These are phyloP conservation scores for Lepas anatifera DNA, from an alignment of 2,888 invertebrate species.

Conservation along the genomic window DNA sequence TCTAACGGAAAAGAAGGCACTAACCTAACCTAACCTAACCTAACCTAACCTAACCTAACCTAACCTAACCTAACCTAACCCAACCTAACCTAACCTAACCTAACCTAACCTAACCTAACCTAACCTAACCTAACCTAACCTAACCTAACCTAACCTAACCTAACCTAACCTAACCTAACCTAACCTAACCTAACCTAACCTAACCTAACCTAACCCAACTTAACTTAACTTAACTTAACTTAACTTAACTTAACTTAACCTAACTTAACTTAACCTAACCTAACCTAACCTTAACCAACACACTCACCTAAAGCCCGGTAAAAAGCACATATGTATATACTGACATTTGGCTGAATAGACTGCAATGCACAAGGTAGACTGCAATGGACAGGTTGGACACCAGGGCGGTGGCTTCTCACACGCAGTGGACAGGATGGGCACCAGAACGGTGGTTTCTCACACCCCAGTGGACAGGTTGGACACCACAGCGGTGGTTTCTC, in stretches of 20 bases:
- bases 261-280: conserved; percentile 16
- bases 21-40: conserved; percentile 14
- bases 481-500: too few relatives aligned
- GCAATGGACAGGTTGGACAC: too few relatives aligned
- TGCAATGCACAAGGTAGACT: too few relatives aligned
- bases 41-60: conserved; percentile 7
- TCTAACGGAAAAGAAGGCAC: too few relatives aligned
- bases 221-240: conserved; percentile 13
- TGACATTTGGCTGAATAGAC: too few relatives aligned
- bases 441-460: too few relatives aligned
- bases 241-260: conserved; percentile 15
- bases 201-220: conserved; percentile 15
- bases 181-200: conserved; percentile 16
- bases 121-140: conserved; percentile 15
- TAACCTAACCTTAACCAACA: too few relatives aligned
- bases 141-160: conserved; percentile 14
- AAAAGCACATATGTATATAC: too few relatives aligned
- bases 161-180: conserved; percentile 14
- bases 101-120: conserved; percentile 16
- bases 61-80: conserved; percentile 15
- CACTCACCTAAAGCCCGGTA: too few relatives aligned
- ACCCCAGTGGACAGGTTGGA: too few relatives aligned
- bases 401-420: too few relatives aligned
- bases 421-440: conserved; percentile 51
- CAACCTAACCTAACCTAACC: conserved; percentile 14